phyloP scores from a whole-genome alignment of 2,113 vertebrate genomes.

The Salminus brasiliensis region DNA sequence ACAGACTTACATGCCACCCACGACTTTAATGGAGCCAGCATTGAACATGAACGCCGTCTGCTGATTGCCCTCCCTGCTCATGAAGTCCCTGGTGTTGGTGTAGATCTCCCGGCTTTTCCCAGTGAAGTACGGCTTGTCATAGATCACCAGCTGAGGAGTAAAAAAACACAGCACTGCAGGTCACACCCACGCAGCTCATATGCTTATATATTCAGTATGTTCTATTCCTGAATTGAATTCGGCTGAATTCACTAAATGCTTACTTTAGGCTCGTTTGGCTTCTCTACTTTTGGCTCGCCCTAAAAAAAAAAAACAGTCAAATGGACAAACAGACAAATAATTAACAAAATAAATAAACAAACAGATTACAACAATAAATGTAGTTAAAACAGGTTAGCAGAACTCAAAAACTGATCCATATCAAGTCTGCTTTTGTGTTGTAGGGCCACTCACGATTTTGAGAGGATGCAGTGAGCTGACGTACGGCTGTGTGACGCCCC shows the following conservation, averaged over 20 bases:
- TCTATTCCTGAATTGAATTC: no score
- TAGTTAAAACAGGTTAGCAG: no score
- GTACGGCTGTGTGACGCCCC: constrained; percentile 82
- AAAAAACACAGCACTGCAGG: neutral
- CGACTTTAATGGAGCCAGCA: constrained; percentile 82
- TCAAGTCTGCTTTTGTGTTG: neutral
- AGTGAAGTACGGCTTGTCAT: constrained; percentile 82
- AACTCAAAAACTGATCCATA: neutral
- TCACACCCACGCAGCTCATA: neutral
- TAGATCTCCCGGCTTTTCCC: constrained; percentile 83
- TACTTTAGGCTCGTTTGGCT: constrained; percentile 85
- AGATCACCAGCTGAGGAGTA: constrained; percentile 81
- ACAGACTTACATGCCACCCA: constrained; percentile 88
- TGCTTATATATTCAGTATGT: neutral
- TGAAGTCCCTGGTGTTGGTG: constrained; percentile 81
- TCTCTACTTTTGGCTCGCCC: constrained; percentile 90
- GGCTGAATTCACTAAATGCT: constrained; percentile 37
- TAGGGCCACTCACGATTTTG: constrained; percentile 80
- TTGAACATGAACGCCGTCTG: constrained; percentile 72
- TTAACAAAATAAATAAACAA: no score
- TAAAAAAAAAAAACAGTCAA: constrained; percentile 58
- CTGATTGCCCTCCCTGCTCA: constrained; percentile 66
- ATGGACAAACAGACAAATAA: neutral
- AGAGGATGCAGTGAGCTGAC: constrained; percentile 89
- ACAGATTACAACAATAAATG: neutral